Conservation (phyloP, 2,797 vertebrate species). For the Acrocephalus scirpaceus region DNA sequence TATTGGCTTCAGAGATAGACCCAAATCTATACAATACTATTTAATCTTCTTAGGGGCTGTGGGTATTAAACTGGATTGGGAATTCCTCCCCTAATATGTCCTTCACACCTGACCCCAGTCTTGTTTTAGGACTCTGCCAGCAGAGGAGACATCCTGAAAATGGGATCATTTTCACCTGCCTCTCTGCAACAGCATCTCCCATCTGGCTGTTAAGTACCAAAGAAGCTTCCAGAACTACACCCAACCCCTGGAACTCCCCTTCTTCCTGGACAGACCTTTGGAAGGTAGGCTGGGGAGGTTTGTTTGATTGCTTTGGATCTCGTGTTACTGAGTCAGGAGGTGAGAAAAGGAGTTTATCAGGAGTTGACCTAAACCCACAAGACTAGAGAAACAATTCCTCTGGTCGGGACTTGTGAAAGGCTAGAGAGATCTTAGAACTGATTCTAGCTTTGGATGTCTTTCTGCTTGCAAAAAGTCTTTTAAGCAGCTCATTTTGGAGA, state of each 20-base stretch:
- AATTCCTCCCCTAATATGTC: slow-evolving; percentile 80
- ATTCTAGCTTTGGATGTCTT: not conserved
- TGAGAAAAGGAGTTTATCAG: not conserved
- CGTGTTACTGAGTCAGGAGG: not conserved
- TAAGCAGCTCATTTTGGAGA: not conserved
- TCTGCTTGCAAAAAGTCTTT: not conserved
- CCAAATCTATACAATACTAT: slow-evolving; percentile 67
- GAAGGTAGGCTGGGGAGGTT: slow-evolving; percentile 68
- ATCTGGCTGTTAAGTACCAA: slow-evolving; percentile 1
- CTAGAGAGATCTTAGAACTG: not conserved
- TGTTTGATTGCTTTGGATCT: not conserved
- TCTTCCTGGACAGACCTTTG: slow-evolving; percentile 17
- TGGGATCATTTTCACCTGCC: slow-evolving; percentile 65
- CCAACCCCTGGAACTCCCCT: not conserved
- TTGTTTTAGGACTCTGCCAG: slow-evolving; percentile 50
- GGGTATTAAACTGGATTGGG: slow-evolving; percentile 88
- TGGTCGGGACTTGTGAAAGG: not conserved
- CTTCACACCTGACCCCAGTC: slow-evolving; percentile 80
- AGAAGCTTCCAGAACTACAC: slow-evolving; percentile 8
- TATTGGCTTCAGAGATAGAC: slow-evolving; percentile 70
- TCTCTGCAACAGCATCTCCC: slow-evolving; percentile 72
- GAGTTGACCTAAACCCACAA: not conserved
- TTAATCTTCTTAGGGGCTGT: slow-evolving; percentile 92
- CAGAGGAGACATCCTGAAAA: slow-evolving; percentile 51
- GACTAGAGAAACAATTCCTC: not conserved